A percentile compares a stretch with the other conserved stretches of the same genome.
These are phyloP conservation scores for Chionodraco myersi DNA, from an alignment of 2,113 vertebrate species.

Conservation along the genomic window DNA sequence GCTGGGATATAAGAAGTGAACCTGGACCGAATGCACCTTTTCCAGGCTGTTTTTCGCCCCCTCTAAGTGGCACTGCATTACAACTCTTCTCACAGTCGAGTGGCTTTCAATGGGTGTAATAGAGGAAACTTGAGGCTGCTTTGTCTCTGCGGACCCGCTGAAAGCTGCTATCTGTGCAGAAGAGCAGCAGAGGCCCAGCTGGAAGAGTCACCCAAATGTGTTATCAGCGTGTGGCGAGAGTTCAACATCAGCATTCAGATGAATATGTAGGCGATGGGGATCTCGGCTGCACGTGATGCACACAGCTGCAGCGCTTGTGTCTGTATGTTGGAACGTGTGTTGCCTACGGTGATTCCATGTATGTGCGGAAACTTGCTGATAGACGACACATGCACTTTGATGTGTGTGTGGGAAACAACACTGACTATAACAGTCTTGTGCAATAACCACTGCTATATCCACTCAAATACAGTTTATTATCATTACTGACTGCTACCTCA, in stretches of 20 bases:
- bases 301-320: neutral
- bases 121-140: slow-evolving; percentile 71
- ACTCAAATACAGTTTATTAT: too few species aligned
- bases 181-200: slow-evolving; percentile 67
- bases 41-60: slow-evolving; percentile 60
- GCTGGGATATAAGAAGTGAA: slow-evolving; percentile 38
- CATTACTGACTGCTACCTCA: too few species aligned
- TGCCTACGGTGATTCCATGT: slow-evolving; percentile 10
- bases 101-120: slow-evolving; percentile 71
- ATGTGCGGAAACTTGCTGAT: slow-evolving; percentile 1
- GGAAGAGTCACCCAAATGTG: slow-evolving; percentile 71
- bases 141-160: slow-evolving; percentile 71
- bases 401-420: neutral
- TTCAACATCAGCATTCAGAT: slow-evolving; percentile 67
- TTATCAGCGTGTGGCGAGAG: slow-evolving; percentile 66
- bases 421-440: too few species aligned
- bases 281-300: slow-evolving; percentile 27
- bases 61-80: slow-evolving; percentile 77
- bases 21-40: slow-evolving; percentile 60
- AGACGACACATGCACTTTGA: slow-evolving; percentile 24
- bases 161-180: slow-evolving; percentile 74
- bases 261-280: slow-evolving; percentile 61
- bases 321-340: slow-evolving; percentile 23
- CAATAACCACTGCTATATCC: too few species aligned
- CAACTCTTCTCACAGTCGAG: slow-evolving; percentile 75